Conservation (phyloP, 1,140 invertebrate species). For the Fopius arisanus region DNA sequence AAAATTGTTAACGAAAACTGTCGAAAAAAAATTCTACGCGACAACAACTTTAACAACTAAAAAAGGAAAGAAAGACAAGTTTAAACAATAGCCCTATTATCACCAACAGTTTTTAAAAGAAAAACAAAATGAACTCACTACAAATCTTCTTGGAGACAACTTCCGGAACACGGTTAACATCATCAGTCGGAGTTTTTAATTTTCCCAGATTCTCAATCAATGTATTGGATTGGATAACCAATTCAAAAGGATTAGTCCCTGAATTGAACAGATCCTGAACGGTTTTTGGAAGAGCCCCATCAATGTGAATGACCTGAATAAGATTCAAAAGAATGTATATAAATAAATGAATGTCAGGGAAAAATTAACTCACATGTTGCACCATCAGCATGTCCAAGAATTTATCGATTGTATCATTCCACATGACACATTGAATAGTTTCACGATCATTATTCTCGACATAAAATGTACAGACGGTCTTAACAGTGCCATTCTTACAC, state of each 20-base stretch:
- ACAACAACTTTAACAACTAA: too few relatives aligned
- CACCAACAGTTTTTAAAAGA: background rate
- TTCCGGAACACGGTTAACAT: background rate
- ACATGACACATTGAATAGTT: background rate
- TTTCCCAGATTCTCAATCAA: background rate
- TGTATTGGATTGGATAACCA: background rate
- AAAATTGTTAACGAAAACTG: too few relatives aligned
- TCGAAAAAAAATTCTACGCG: too few relatives aligned
- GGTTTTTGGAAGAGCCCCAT: background rate
- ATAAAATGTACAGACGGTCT: background rate
- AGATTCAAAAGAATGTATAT: background rate
- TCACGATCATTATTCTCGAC: background rate
- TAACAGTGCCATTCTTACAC: background rate
- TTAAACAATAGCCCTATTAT: too few relatives aligned
- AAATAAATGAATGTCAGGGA: too few relatives aligned
- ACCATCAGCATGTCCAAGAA: background rate
- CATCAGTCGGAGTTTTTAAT: background rate
- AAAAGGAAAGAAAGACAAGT: too few relatives aligned
- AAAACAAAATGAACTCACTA: background rate
- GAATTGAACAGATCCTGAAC: background rate
- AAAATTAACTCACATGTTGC: background rate
- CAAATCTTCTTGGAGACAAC: background rate
- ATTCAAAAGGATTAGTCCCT: background rate
- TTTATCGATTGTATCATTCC: background rate
- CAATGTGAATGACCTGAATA: background rate